Evolutionary conservation across 2,113 vertebrate genomes (phyloP).

Genomic region (Microtus pennsylvanicus): DNA sequence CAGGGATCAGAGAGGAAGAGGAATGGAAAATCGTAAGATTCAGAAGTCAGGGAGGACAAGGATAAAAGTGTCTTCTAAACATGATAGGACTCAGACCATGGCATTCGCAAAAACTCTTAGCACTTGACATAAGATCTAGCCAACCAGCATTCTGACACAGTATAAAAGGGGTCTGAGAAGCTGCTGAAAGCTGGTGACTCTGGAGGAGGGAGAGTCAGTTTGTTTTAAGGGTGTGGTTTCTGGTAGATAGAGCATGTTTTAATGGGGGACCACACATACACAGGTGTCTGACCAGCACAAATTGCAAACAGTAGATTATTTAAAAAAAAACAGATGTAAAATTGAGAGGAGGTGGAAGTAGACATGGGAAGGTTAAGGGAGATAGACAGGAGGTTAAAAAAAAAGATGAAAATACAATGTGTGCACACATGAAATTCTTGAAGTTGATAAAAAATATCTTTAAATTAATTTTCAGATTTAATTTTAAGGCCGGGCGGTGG

Average conservation of each 20-base stretch:
- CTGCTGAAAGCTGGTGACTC: not conserved
- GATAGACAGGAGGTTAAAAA: no score
- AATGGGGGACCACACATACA: no score
- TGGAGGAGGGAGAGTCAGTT: not conserved
- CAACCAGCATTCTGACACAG: not conserved
- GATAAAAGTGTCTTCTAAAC: no score
- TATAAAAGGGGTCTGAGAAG: not conserved
- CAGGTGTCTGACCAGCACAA: no score
- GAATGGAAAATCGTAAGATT: not conserved
- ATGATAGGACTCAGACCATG: not conserved
- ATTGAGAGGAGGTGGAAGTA: not conserved
- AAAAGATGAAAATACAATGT: not conserved
- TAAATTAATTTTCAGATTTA: not conserved
- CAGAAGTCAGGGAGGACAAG: not conserved
- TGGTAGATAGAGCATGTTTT: not conserved
- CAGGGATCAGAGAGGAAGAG: not conserved
- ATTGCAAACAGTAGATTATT: not conserved
- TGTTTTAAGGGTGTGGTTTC: not conserved
- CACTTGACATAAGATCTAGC: no score
- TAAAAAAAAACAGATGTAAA: no score
- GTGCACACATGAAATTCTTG: not conserved
- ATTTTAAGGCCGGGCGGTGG: no score
- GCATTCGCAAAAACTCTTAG: not conserved
- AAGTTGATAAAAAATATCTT: not conserved
- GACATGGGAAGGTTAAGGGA: no score